Evolutionary conservation across 2,888 invertebrate species (phyloP).

Genomic region (Tetramorium bicarinatum): DNA sequence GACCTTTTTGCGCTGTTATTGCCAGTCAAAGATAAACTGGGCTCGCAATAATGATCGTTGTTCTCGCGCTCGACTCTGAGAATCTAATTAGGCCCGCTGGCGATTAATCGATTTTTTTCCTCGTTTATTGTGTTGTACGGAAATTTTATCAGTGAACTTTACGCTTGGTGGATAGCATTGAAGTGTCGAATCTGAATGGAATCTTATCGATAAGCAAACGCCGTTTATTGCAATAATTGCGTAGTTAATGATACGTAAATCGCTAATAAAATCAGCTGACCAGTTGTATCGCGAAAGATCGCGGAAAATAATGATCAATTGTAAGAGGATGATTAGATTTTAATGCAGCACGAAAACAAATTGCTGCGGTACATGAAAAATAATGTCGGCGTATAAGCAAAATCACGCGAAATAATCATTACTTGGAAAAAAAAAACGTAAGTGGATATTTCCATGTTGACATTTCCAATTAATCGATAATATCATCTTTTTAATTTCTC

Average conservation of each 20-base stretch:
- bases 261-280: background rate
- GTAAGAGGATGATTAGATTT: background rate
- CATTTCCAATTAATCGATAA: background rate
- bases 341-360: background rate
- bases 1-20: conserved; percentile 51
- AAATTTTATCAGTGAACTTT: conserved; percentile 7
- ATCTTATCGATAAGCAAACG: background rate
- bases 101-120: no score
- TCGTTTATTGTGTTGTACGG: background rate
- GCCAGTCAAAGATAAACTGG: conserved; percentile 16
- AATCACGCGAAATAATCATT: conserved; percentile 31
- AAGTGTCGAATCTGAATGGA: background rate
- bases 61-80: background rate
- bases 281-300: background rate
- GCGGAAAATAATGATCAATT: background rate
- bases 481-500: background rate
- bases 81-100: background rate
- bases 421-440: background rate
- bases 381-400: background rate
- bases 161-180: background rate
- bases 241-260: background rate
- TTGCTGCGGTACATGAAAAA: background rate
- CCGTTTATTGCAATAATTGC: background rate
- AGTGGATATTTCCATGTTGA: background rate
- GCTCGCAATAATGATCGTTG: conserved; percentile 13